A percentile compares a stretch with the other conserved stretches of the same genome.
Evolutionary conservation across 2,797 vertebrate genomes (phyloP).

Genomic region (Cossypha polioptera): DNA sequence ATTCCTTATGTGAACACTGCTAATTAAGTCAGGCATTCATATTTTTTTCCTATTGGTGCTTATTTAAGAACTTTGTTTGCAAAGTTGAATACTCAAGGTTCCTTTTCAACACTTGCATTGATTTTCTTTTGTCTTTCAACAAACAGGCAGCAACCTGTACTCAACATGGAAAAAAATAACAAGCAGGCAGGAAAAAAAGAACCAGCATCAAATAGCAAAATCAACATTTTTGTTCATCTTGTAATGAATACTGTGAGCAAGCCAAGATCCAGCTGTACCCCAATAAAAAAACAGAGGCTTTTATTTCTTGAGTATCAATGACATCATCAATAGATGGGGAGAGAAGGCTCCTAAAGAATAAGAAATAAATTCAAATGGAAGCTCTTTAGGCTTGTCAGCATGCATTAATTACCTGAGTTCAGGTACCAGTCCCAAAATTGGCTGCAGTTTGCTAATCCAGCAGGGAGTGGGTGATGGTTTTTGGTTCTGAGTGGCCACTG

Average conservation of each 20-base stretch:
- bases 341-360: neutral
- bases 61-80: conserved; percentile 39
- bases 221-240: neutral
- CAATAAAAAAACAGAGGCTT: neutral
- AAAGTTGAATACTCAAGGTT: conserved; percentile 1
- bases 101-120: conserved; percentile 26
- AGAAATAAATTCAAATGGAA: neutral
- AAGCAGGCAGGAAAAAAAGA: neutral
- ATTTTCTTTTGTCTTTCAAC: conserved; percentile 48
- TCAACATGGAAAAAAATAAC: neutral
- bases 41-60: conserved; percentile 17
- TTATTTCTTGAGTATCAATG: neutral
- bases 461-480: neutral
- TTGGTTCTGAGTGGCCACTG: neutral
- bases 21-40: conserved; percentile 29
- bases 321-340: neutral
- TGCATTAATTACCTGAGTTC: neutral
- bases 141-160: conserved; percentile 1
- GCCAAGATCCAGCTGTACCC: neutral
- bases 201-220: conserved; percentile 4
- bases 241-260: neutral
- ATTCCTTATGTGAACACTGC: neutral
- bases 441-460: neutral
- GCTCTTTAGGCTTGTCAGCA: neutral
- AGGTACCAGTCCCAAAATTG: neutral